These are phyloP conservation scores for Onychomys torridus DNA, from an alignment of 2,797 vertebrate genomes.

Conservation along the genomic window DNA sequence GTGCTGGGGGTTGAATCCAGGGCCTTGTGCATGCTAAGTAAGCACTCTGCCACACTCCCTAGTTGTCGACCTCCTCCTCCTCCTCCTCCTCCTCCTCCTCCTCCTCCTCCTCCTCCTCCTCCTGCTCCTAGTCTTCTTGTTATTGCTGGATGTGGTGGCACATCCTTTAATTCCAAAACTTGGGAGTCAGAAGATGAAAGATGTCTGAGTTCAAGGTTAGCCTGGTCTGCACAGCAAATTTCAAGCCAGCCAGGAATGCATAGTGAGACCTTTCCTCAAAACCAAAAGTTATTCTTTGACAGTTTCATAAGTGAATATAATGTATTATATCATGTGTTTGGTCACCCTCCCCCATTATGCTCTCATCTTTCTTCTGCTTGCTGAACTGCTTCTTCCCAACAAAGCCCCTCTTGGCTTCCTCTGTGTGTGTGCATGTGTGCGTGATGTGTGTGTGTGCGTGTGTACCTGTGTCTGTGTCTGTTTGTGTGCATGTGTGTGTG, in stretches of 20 bases:
- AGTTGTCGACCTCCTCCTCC: not conserved
- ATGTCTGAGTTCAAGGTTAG: not conserved
- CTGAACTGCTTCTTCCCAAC: not conserved
- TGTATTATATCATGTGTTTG: too few relatives aligned
- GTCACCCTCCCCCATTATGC: not conserved
- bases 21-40: too few relatives aligned
- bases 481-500: not conserved
- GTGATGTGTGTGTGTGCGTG: not conserved
- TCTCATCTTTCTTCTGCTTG: not conserved
- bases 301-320: not conserved
- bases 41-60: not conserved
- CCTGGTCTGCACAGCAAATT: not conserved
- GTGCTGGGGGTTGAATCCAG: not conserved
- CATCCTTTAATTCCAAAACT: not conserved
- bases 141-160: not conserved
- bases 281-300: not conserved
- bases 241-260: not conserved
- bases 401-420: not conserved
- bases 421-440: not conserved
- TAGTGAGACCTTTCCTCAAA: not conserved
- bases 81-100: too few relatives aligned
- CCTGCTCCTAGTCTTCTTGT: too few relatives aligned
- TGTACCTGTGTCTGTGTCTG: not conserved
- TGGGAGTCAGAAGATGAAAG: not conserved
- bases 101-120: too few relatives aligned